phyloP scores from a whole-genome alignment of 2,113 vertebrate genomes.

The Oriolus oriolus region DNA sequence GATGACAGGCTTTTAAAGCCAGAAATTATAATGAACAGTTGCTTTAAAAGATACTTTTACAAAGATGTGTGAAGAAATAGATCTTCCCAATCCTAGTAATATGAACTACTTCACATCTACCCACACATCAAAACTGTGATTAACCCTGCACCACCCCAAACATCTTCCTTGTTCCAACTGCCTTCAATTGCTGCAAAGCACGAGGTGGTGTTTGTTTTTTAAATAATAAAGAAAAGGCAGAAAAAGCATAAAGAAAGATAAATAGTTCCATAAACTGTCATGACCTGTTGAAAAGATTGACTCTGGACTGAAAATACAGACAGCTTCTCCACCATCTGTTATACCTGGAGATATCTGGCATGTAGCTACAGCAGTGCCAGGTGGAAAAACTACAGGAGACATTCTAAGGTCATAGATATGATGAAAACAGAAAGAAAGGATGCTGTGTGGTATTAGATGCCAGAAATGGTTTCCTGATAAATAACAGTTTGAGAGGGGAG shows the following conservation, averaged over 20 bases:
- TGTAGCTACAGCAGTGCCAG: neutral
- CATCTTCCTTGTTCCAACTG: neutral
- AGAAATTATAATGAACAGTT: neutral
- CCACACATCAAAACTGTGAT: neutral
- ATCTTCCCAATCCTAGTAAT: neutral
- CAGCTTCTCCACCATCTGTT: conserved; percentile 67
- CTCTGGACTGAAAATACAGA: conserved; percentile 38
- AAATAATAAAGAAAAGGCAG: neutral
- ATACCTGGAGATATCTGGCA: conserved; percentile 55
- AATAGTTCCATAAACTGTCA: neutral
- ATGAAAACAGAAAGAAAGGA: conserved; percentile 18
- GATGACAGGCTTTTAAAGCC: conserved; percentile 21
- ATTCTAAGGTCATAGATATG: conserved; percentile 48
- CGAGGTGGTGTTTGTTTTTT: neutral
- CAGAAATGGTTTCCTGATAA: conserved; percentile 8
- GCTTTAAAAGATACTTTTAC: neutral
- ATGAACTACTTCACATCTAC: neutral
- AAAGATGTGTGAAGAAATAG: neutral
- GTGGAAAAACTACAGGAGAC: conserved; percentile 49
- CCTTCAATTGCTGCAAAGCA: neutral
- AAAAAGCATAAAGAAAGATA: neutral
- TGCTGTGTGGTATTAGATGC: conserved; percentile 10
- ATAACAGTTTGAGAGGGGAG: neutral
- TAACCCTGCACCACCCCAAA: neutral
- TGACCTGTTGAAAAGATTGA: conserved; percentile 48